Evolutionary conservation across 2,888 invertebrate species (phyloP).

Genomic region (Drosophila anomelani): DNA sequence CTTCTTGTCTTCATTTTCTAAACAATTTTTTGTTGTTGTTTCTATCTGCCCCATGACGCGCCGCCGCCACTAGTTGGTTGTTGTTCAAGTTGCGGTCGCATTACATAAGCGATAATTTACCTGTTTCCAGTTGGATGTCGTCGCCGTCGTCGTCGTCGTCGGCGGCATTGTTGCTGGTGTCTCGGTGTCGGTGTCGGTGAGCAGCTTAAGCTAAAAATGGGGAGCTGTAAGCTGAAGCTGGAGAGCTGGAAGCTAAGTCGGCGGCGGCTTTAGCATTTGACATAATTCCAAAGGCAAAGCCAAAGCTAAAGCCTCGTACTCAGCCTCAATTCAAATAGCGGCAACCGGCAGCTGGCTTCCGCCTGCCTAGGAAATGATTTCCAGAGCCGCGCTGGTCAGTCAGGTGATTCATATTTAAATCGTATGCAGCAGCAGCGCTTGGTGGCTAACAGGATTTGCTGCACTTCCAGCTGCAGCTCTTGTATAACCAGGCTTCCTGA

Average conservation of each 20-base stretch:
- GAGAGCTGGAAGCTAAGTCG: conserved; percentile 6
- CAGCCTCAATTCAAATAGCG: conserved; percentile 52
- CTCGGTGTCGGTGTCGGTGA: conserved; percentile 12
- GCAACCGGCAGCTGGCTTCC: conserved; percentile 5
- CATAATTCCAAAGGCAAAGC: conserved; percentile 71
- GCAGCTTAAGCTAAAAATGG: not conserved
- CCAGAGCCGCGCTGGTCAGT: conserved; percentile 4
- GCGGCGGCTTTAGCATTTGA: conserved; percentile 60
- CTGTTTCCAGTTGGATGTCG: conserved; percentile 67
- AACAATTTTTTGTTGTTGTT: conserved; percentile 1
- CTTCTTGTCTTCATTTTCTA: conserved; percentile 34
- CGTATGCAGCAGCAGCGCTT: conserved; percentile 22
- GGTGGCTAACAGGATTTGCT: conserved; percentile 32
- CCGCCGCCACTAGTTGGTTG: conserved; percentile 10
- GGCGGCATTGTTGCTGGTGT: conserved; percentile 56
- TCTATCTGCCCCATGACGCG: conserved; percentile 35
- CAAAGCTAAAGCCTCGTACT: conserved; percentile 19
- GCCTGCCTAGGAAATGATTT: conserved; percentile 51
- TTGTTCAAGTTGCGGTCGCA: conserved; percentile 44
- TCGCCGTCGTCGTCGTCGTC: conserved; percentile 32
- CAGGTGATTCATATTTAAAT: conserved; percentile 44
- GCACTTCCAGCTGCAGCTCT: not conserved
- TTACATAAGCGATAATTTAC: conserved; percentile 77
- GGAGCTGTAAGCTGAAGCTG: conserved; percentile 2
- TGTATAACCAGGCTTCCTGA: conserved; percentile 21